Evolutionary conservation across 2,888 invertebrate genomes (phyloP).

Genomic region (Parnassius mnemosyne): DNA sequence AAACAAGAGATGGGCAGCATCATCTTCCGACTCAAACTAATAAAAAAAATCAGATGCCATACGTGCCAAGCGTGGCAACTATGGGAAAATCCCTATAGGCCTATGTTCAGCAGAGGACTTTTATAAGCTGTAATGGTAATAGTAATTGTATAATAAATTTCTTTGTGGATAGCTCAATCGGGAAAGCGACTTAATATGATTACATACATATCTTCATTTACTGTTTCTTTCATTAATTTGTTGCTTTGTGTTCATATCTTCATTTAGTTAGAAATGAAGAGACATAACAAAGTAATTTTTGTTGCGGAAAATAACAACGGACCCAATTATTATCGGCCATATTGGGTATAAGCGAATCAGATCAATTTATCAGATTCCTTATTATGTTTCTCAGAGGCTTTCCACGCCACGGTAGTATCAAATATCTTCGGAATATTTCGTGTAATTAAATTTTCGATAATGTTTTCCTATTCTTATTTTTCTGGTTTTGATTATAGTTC

Average conservation of each 20-base stretch:
- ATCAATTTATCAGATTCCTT: slow-evolving; percentile 17
- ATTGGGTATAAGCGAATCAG: slow-evolving; percentile 1
- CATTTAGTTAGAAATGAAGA: background rate
- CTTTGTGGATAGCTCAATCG: background rate
- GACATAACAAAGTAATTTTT: background rate
- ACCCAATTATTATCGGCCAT: slow-evolving; percentile 2
- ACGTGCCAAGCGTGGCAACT: no score
- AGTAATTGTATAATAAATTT: no score
- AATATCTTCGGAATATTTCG: slow-evolving; percentile 1
- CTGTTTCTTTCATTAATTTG: no score
- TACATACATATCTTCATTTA: no score
- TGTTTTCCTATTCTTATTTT: background rate
- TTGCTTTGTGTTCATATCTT: no score
- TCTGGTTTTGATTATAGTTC: no score
- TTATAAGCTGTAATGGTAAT: no score
- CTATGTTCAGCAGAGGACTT: no score
- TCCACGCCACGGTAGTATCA: background rate
- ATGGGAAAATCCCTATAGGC: no score
- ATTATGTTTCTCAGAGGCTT: slow-evolving; percentile 5
- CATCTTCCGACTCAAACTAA: no score
- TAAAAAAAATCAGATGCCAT: no score
- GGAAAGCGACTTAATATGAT: background rate
- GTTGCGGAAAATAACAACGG: slow-evolving; percentile 1
- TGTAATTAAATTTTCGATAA: slow-evolving; percentile 7
- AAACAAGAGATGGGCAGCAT: no score